phyloP scores from a whole-genome alignment of 2,888 invertebrate genomes.

The Pycnomerus fuliginosus region DNA sequence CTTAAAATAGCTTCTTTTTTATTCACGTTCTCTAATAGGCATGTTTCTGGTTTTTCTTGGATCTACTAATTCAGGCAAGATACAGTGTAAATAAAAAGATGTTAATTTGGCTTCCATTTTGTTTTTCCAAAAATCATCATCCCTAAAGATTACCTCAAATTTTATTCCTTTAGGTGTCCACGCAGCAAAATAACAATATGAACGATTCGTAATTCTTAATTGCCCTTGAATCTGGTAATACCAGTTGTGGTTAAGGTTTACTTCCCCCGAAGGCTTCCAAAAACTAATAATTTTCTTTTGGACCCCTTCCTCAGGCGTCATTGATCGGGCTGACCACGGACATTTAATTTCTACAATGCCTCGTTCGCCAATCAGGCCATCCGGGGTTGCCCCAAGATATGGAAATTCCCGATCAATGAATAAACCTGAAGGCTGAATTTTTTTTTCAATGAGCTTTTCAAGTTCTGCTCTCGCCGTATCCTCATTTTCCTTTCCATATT shows the following conservation, averaged over 20 bases:
- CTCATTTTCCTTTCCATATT: constrained; percentile 15
- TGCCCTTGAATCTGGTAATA: constrained; percentile 21
- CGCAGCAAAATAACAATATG: neutral
- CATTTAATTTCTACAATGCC: constrained; percentile 15
- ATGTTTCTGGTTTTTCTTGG: neutral
- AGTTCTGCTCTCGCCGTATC: constrained; percentile 5
- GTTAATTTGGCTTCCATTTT: neutral
- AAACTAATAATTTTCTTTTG: constrained; percentile 1
- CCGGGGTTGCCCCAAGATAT: constrained; percentile 16
- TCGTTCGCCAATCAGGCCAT: constrained; percentile 11
- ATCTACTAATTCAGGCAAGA: neutral
- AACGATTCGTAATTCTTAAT: neutral
- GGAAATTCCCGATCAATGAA: constrained; percentile 6
- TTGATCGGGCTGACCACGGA: neutral
- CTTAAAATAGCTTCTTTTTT: too few relatives aligned
- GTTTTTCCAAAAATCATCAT: neutral
- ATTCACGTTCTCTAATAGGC: neutral
- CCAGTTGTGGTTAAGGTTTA: constrained; percentile 11
- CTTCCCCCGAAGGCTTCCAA: constrained; percentile 1
- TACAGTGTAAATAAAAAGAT: neutral
- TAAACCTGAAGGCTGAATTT: constrained; percentile 8
- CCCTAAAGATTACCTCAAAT: neutral
- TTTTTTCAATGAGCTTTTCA: neutral
- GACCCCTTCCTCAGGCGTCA: constrained; percentile 2
- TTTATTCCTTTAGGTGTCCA: too few relatives aligned